These are phyloP conservation scores for Podarcis cretensis DNA, from an alignment of 2,113 vertebrate genomes.

Conservation along the genomic window DNA sequence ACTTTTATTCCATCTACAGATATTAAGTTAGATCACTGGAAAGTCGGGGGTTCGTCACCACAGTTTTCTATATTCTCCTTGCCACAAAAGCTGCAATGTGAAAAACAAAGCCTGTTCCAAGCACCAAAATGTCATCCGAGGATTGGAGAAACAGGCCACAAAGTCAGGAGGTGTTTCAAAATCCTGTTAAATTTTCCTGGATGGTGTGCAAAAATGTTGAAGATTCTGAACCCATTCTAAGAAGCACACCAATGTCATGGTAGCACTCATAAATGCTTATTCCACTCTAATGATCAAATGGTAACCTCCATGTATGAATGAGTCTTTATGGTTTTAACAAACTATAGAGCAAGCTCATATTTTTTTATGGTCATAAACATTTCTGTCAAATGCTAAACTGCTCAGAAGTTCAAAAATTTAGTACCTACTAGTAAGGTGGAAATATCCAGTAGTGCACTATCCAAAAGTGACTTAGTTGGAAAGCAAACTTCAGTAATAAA, in stretches of 20 bases:
- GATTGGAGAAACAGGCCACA: background rate
- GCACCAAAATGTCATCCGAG: background rate
- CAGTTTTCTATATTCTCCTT: background rate
- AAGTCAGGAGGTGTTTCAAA: background rate
- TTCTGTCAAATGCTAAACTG: background rate
- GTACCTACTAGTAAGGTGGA: background rate
- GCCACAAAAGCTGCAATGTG: background rate
- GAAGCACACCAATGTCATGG: background rate
- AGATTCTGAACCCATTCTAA: background rate
- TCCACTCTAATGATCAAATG: background rate
- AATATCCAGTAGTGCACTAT: background rate
- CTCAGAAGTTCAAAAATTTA: background rate
- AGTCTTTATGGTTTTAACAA: background rate
- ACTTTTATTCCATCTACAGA: background rate
- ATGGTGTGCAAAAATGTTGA: background rate
- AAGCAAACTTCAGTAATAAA: background rate
- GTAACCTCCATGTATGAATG: background rate
- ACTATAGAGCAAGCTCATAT: background rate
- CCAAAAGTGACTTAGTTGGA: background rate
- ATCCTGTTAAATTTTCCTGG: background rate
- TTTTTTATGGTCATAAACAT: background rate
- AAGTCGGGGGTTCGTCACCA: background rate
- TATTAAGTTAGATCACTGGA: too few species aligned
- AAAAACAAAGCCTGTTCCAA: background rate
- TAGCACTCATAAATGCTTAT: background rate